Evolutionary conservation across 2,113 vertebrate species (phyloP).

Genomic region (Mormyrus lacerda): DNA sequence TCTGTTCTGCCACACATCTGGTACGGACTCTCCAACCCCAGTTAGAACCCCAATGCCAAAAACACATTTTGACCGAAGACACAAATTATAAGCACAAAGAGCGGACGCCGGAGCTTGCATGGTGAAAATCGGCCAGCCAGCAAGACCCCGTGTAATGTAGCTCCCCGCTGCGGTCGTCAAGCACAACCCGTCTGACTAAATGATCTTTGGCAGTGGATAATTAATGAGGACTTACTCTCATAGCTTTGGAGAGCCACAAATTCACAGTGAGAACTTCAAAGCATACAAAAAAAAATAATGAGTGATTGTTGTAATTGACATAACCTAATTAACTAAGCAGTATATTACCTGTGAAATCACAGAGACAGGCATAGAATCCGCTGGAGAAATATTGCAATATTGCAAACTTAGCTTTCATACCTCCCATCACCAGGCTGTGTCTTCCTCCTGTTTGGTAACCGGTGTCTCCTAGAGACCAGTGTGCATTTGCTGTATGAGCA

Average conservation of each 20-base stretch:
- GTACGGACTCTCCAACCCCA: background rate
- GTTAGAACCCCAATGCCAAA: background rate
- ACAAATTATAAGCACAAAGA: background rate
- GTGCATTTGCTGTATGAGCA: background rate
- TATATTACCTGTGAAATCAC: background rate
- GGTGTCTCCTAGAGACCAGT: background rate
- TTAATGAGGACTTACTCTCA: background rate
- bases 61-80: background rate
- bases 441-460: background rate
- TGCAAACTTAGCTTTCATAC: background rate
- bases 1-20: background rate
- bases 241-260: background rate
- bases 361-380: background rate
- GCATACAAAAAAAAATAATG: background rate
- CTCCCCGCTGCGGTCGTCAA: background rate
- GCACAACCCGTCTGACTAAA: background rate
- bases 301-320: slow-evolving; percentile 10
- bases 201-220: background rate
- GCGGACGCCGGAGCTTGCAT: background rate
- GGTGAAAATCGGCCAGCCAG: background rate
- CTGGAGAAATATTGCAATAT: background rate
- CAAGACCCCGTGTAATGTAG: background rate
- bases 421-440: background rate
- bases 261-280: background rate
- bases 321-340: slow-evolving; percentile 6